phyloP scores from a whole-genome alignment of 2,797 vertebrate genomes.

The Neosilurus hyrtlii region DNA sequence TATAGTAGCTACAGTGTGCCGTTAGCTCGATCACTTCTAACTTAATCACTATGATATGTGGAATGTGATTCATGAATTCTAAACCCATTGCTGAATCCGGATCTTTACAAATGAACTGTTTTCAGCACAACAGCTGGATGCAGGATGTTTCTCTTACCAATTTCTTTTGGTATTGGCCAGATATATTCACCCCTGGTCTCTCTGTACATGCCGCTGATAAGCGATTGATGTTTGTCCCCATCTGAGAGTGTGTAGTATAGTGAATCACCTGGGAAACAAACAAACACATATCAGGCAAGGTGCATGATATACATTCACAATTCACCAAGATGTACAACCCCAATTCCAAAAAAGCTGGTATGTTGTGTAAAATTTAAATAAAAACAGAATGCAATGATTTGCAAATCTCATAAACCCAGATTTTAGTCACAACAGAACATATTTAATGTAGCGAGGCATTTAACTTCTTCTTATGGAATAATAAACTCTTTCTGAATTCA shows the following conservation, averaged over 20 bases:
- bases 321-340: neutral
- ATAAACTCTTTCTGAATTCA: too few species aligned
- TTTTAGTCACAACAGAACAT: too few species aligned
- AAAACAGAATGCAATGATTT: too few species aligned
- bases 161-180: neutral
- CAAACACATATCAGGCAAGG: slow-evolving; percentile 1
- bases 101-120: slow-evolving; percentile 2
- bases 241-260: neutral
- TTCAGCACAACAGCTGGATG: neutral
- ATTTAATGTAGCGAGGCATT: too few species aligned
- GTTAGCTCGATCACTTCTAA: neutral
- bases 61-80: neutral
- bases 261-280: neutral
- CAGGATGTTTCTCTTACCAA: slow-evolving; percentile 30
- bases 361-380: too few species aligned
- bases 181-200: fast-evolving
- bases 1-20: too few species aligned
- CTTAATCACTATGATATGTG: neutral
- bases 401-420: too few species aligned
- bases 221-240: fast-evolving
- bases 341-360: too few species aligned
- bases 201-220: slow-evolving; percentile 53
- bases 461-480: too few species aligned
- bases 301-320: neutral
- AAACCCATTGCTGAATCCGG: neutral